phyloP scores from a whole-genome alignment of 53 echinoderm and acorn worm genomes.

The Crossaster papposus region DNA sequence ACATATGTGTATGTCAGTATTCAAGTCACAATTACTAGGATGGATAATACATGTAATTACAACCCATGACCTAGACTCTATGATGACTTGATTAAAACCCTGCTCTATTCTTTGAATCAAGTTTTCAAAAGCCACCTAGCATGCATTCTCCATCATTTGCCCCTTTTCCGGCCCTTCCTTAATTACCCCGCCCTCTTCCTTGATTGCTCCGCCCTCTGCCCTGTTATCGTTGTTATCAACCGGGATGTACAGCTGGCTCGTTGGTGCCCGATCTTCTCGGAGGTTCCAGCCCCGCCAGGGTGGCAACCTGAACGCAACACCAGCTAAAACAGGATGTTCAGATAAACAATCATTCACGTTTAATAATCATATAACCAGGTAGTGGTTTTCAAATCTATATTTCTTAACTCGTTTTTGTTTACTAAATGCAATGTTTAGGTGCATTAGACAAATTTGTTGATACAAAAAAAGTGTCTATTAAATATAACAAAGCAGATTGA shows the following conservation, averaged over 20 bases:
- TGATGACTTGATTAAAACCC: too few relatives aligned
- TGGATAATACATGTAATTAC: too few relatives aligned
- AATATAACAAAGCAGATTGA: too few relatives aligned
- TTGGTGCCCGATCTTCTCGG: neutral
- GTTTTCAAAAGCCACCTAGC: neutral
- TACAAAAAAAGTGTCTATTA: too few relatives aligned
- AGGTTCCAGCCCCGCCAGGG: conserved; percentile 43
- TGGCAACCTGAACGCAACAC: conserved; percentile 26
- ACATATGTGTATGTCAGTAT: too few relatives aligned
- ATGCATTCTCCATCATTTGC: neutral
- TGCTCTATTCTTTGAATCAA: neutral
- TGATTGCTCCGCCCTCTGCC: too few relatives aligned
- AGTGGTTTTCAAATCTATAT: neutral
- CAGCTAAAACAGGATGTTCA: conserved; percentile 11
- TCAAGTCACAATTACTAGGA: too few relatives aligned
- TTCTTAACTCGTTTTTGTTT: too few relatives aligned
- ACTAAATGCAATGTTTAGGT: too few relatives aligned
- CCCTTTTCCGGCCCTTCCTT: neutral
- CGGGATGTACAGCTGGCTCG: neutral
- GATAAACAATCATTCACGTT: neutral
- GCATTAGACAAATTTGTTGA: too few relatives aligned
- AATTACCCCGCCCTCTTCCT: neutral
- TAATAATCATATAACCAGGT: too few relatives aligned
- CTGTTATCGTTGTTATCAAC: conserved; percentile 1
- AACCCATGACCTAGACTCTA: too few relatives aligned